These are phyloP conservation scores for Zhengitettix transpicula DNA, from an alignment of 2,888 invertebrate genomes.

Conservation along the genomic window DNA sequence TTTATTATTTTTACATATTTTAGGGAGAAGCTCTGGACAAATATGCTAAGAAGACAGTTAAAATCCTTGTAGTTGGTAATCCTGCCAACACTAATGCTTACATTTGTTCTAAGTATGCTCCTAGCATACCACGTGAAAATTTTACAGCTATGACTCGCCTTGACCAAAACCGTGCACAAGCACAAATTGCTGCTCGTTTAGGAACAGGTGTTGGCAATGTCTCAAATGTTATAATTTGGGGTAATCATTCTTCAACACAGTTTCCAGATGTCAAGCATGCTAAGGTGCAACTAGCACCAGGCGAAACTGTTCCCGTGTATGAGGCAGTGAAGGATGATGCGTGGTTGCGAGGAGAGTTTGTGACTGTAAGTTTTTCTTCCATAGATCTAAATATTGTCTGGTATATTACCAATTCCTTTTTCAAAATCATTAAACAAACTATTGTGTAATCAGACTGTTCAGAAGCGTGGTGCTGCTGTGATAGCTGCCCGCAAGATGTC, in stretches of 20 bases:
- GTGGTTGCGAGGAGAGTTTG: slow-evolving; percentile 68
- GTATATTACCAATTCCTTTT: background rate
- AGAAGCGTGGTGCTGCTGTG: slow-evolving; percentile 93
- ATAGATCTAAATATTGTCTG: background rate
- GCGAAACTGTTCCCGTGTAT: slow-evolving; percentile 38
- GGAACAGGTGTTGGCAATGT: slow-evolving; percentile 53
- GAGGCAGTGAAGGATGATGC: slow-evolving; percentile 63
- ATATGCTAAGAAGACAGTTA: slow-evolving; percentile 79
- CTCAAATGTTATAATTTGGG: slow-evolving; percentile 93
- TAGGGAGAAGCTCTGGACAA: slow-evolving; percentile 80
- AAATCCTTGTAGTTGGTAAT: slow-evolving; percentile 94
- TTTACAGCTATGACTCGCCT: slow-evolving; percentile 96
- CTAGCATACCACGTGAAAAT: slow-evolving; percentile 88
- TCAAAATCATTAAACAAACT: background rate
- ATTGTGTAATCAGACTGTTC: slow-evolving; percentile 49
- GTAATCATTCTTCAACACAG: slow-evolving; percentile 97
- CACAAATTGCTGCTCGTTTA: slow-evolving; percentile 64
- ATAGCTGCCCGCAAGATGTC: slow-evolving; percentile 96
- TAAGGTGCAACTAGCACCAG: slow-evolving; percentile 33
- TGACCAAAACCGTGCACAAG: slow-evolving; percentile 93
- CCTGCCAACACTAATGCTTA: slow-evolving; percentile 98
- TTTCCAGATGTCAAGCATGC: slow-evolving; percentile 84
- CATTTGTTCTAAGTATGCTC: slow-evolving; percentile 88
- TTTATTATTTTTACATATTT: slow-evolving; percentile 9
- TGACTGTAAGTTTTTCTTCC: slow-evolving; percentile 32